Base-by-base conservation (phyloP, 2,113 vertebrate genomes). In the Bettongia penicillata region DNA sequence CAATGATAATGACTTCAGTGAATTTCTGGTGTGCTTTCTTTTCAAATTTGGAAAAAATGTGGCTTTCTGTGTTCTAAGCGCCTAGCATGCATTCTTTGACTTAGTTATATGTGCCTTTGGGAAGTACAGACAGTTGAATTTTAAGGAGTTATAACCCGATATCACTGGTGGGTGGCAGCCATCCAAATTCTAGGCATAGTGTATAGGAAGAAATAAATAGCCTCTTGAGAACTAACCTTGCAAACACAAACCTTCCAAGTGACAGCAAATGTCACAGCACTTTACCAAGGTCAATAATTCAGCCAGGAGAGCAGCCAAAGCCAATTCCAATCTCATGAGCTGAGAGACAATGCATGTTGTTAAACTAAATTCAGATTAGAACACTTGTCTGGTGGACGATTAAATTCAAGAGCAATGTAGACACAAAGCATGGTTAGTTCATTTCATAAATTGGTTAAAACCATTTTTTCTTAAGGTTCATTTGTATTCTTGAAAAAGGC, bases 221-320 rank as follows among this genome's bases (percentile, higher is more conserved):
- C 68, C n/a, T 84, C n/a, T 84, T 84, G n/a, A 84, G 68, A 84
- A 84, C 16, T 84, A 84, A 43, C n/a, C 68, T 84, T 84, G n/a
- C 68, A 84, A 84, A 84, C 19, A 84, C n/a, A 84, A 84, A 84
- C 68, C n/a, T 84, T 84, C 68, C n/a, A 84, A 84, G n/a, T 84
- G 68, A 84, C n/a, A 84, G 68, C n/a, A 84, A 84, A 84, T 84
- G n/a, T 84, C 68, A 84, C 2, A 84, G 6, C 68, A 84, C 68
- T 84, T 84, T 84, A 84, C 68, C 68, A 84, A 84, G 68, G 68
- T 84, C 68, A 84, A 84, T 84, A 84, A 84, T 84, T 84, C 68
- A 84, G 16, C n/a, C 68, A 84, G 68, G 37, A 84, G 68, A 23
- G 68, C 68, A 43, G 68, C n/a, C 68, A 84, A 84, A 84, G 37